Conservation (phyloP, 2,888 invertebrate species). For the Eremobia ochroleuca region DNA sequence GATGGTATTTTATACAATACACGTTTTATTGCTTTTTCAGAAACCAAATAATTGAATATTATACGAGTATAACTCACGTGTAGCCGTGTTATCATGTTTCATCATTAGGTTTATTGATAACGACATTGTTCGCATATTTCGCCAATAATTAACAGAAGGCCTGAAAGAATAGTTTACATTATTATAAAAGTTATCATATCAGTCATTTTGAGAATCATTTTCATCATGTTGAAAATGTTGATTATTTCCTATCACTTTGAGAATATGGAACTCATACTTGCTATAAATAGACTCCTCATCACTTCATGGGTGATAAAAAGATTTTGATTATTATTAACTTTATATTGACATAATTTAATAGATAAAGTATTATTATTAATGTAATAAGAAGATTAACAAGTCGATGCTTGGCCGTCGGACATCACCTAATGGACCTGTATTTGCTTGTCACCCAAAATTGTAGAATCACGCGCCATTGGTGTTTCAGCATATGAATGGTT, state of each 20-base stretch:
- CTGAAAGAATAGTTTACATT: neutral
- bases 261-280: constrained; percentile 8
- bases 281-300: constrained; percentile 4
- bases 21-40: neutral
- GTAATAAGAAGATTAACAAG: too few species aligned
- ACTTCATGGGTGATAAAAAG: constrained; percentile 17
- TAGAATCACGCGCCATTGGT: neutral
- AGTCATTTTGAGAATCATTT: constrained; percentile 35
- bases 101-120: constrained; percentile 25
- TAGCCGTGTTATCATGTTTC: constrained; percentile 24
- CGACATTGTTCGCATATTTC: constrained; percentile 23
- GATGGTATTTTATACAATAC: neutral
- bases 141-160: constrained; percentile 3
- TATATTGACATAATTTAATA: too few species aligned
- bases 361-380: too few species aligned
- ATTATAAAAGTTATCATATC: constrained; percentile 35
- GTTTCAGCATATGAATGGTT: neutral
- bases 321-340: neutral
- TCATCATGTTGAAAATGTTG: constrained; percentile 41
- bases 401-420: neutral
- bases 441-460: constrained; percentile 11
- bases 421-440: neutral
- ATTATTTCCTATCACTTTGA: constrained; percentile 29
- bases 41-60: neutral
- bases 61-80: constrained; percentile 31